Evolutionary conservation across 1,140 invertebrate genomes (phyloP), one percentile per base, ranked within the genome.

Genomic region (Platorchestia sp.): DNA sequence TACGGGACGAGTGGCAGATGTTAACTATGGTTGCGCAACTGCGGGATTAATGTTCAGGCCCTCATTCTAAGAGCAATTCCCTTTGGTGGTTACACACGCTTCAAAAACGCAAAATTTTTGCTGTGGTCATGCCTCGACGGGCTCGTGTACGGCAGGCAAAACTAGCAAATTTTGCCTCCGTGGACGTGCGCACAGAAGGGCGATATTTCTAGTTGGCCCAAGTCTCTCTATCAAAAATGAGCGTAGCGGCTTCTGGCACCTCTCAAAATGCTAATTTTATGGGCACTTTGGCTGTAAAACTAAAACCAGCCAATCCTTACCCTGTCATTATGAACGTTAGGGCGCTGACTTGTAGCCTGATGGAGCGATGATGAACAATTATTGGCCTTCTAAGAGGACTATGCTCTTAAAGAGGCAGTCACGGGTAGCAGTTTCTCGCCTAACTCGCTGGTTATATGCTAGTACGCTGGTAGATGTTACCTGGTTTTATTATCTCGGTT

Each of bases 181-280:
- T 14, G 5, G 43, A 5, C 27, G 5, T 36, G 27, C 27, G 22
- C 1, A 6, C 43, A 89, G 43, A 41, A 89, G 14, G 42, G 10
- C 87, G 22, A 41, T 89, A 89, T 27, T 44, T 89, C 87, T 10
- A 89, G 41, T 42, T 1, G 14, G 87, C 10, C n/a, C 41, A 42
- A 42, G 87, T 89, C 87, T 89, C 41, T 89, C n/a, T 27, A 89
- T 89, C n/a, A 89, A 44, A 89, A 89, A 42, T 89, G 91, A 93
- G 41, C 91, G 45, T 44, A 44, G 43, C 7, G 44, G 91, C 45
- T 93, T 93, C 44, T 45, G 91, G 43, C 43, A 45, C 91, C 91
- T 45, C 91, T 93, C 91, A 93, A 93, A 93, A 93, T 93, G 91
- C 91, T 93, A 93, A 93, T 93, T 93, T 93, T 93, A 93, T 40